Evolutionary conservation across 2,113 vertebrate species (phyloP).

Genomic region (Synodontis membranacea): DNA sequence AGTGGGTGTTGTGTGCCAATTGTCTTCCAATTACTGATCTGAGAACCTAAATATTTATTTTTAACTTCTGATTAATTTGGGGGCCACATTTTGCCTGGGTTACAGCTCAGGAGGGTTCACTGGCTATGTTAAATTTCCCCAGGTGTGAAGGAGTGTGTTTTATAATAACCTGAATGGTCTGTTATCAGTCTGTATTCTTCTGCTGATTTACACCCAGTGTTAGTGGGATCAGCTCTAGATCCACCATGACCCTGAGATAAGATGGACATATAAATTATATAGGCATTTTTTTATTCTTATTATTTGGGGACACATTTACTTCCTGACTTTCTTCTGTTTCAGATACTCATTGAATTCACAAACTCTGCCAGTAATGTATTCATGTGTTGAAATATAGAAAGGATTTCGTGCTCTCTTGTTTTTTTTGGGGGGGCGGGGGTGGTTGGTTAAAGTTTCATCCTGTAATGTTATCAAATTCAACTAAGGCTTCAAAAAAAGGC

Average conservation of each 20-base stretch:
- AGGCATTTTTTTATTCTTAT: not conserved
- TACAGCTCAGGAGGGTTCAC: not conserved
- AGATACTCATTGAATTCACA: not conserved
- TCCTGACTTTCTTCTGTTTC: not conserved
- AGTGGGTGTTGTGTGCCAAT: not conserved
- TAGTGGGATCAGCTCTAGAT: not conserved
- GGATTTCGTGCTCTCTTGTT: not conserved
- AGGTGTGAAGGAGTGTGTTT: not conserved
- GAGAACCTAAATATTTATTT: not conserved
- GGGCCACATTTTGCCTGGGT: not conserved
- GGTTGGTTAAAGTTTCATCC: not conserved
- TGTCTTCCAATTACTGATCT: not conserved
- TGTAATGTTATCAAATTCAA: not conserved
- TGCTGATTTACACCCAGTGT: not conserved
- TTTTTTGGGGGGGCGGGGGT: no score
- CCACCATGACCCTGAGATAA: not conserved
- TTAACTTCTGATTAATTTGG: not conserved
- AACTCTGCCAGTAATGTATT: not conserved
- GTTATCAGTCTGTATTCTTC: not conserved
- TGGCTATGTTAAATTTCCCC: not conserved
- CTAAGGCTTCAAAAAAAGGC: not conserved
- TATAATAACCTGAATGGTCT: no score
- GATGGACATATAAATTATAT: not conserved
- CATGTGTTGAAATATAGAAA: not conserved
- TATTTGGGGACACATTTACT: not conserved